Evolutionary conservation across 2,888 invertebrate genomes (phyloP), one percentile per base, ranked within the genome.

Genomic region (Elmis aenea): DNA sequence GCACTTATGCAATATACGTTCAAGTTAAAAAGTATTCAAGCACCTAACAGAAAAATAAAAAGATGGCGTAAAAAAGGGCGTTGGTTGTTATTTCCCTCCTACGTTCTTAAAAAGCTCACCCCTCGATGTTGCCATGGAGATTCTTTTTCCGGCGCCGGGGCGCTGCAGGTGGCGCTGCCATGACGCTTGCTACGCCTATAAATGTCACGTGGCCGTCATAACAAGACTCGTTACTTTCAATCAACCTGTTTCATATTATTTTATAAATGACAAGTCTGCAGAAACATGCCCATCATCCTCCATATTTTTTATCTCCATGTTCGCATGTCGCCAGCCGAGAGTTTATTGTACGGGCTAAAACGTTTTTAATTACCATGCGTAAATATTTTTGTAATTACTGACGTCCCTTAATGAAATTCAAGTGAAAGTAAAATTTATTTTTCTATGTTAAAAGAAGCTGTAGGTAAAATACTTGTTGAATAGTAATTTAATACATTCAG

Each of bases 61-160:
- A 58, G 59, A 58, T 60, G 59, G 60, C 60, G 60, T 51, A 58
- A 58, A 59, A 58, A 57, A 60, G 59, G 59, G 60, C 58, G 58
- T 57, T 57, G 57, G 60, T 57, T 50, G 48, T 23, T 30, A 46
- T 44, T 50, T 49, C 54, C 55, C 58, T 57, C 55, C 58, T 51
- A 58, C 58, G 47, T 55, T 60, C 60, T 60, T 60, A 59, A 60
- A 60, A 56, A 59, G 58, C 52, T 52, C 54, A 48, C 57, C 58
- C 51, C 49, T 52, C 50, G 48, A 39, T 52, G 61, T 61, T 59
- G 45, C 60, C 55, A 61, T 60, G 60, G 58, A 47, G 57, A 61
- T 59, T 55, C 56, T 57, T 59, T 59, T 59, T 53, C 54, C 52
- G 51, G 54, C 58, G 58, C 50, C 58, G 54, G 54, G 55, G 53